phyloP scores from a whole-genome alignment of 2,888 invertebrate genomes.

The Caenorhabditis angaria region DNA sequence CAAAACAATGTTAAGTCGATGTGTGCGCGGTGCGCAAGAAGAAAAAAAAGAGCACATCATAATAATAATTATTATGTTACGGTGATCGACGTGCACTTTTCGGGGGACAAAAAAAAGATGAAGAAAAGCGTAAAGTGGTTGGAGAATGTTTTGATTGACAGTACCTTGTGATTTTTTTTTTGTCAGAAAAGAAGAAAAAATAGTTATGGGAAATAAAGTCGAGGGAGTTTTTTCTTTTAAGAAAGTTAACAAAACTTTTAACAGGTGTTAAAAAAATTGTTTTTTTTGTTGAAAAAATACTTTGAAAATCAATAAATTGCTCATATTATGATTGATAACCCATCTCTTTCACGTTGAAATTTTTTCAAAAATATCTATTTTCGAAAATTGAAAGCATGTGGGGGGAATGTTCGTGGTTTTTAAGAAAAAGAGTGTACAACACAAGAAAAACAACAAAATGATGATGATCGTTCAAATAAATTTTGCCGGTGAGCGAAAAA shows the following conservation, averaged over 20 bases:
- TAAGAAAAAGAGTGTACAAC: conserved; percentile 1
- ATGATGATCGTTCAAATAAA: conserved; percentile 4
- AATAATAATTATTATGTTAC: background rate
- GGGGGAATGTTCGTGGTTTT: background rate
- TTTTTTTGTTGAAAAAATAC: no score
- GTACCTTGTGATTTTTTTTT: no score
- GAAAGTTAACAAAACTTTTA: no score
- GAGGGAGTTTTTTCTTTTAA: no score
- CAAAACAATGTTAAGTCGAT: conserved; percentile 52
- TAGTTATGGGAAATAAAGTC: no score
- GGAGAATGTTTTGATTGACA: background rate
- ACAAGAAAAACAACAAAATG: background rate
- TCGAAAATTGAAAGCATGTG: background rate
- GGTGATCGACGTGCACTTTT: background rate
- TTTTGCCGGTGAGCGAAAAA: background rate
- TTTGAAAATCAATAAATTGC: no score
- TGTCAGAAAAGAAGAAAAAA: background rate
- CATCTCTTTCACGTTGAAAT: no score
- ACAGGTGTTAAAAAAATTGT: no score
- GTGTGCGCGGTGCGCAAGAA: conserved; percentile 22
- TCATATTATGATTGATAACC: no score
- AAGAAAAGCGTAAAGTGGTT: conserved; percentile 1
- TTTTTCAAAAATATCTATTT: background rate
- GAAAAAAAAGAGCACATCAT: conserved; percentile 25
- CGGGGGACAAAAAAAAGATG: background rate